phyloP scores from a whole-genome alignment of 2,888 invertebrate genomes.

The Elysia crispata region DNA sequence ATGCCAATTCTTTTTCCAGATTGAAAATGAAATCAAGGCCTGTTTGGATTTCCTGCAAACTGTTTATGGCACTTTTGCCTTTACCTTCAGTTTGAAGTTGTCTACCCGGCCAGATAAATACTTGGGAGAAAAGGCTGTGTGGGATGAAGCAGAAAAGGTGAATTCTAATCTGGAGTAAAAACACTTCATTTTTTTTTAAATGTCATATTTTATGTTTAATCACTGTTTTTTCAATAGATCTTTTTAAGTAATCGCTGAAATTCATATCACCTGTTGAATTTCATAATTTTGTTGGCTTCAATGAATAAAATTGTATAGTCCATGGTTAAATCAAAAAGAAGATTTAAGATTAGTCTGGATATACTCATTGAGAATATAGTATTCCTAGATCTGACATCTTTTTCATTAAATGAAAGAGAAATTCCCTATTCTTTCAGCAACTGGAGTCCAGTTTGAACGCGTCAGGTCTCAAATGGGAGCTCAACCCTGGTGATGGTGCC shows the following conservation, averaged over 20 bases:
- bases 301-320: too few relatives aligned
- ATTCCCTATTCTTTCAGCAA: conserved; percentile 82
- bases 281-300: too few relatives aligned
- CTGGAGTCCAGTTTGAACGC: conserved; percentile 89
- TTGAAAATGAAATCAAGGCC: conserved; percentile 87
- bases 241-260: too few relatives aligned
- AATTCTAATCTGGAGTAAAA: conserved; percentile 18
- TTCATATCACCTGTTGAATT: too few relatives aligned
- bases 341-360: too few relatives aligned
- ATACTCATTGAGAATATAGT: too few relatives aligned
- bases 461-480: conserved; percentile 91
- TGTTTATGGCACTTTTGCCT: conserved; percentile 95
- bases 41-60: conserved; percentile 90
- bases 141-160: conserved; percentile 87
- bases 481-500: conserved; percentile 97
- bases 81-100: conserved; percentile 92
- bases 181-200: not conserved
- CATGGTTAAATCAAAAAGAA: too few relatives aligned
- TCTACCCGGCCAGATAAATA: conserved; percentile 97
- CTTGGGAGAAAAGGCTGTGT: conserved; percentile 91
- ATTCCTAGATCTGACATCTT: too few relatives aligned
- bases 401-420: too few relatives aligned
- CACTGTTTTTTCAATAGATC: not conserved
- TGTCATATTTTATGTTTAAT: not conserved
- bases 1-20: conserved; percentile 79